A percentile compares a stretch with the other conserved stretches of the same genome.
Conservation (phyloP, 1,140 invertebrate genomes). For the Drosophila albomicans region DNA sequence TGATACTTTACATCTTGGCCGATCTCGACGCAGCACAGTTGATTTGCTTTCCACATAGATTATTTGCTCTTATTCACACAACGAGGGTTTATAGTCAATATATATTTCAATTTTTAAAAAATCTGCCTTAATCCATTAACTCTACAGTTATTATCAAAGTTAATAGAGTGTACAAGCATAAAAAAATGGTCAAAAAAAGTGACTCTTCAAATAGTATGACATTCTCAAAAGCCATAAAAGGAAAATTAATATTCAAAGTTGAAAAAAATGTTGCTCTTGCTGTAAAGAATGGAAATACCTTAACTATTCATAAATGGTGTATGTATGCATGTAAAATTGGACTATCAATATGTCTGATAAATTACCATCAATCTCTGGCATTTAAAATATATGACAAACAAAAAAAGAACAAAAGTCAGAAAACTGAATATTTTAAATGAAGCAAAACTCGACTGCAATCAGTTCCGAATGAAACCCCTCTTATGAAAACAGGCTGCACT, state of each 20-base stretch:
- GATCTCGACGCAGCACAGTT: no score
- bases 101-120: no score
- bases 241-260: no score
- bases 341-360: conserved; percentile 5
- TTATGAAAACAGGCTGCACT: conserved; percentile 41
- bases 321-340: not conserved
- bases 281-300: not conserved
- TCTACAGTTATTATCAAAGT: no score
- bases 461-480: conserved; percentile 40
- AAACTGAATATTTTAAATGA: conserved; percentile 3
- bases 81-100: no score
- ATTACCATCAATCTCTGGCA: conserved; percentile 21
- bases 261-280: not conserved
- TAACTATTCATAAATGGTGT: not conserved
- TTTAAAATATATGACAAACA: not conserved
- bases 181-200: no score
- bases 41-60: no score
- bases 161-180: no score
- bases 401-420: not conserved
- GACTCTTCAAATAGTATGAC: not conserved
- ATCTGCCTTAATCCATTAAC: no score
- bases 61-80: no score
- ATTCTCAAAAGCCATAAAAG: not conserved
- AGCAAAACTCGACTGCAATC: not conserved
- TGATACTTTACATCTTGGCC: no score